These are phyloP conservation scores for Brachyhypopomus occidentalis DNA, from an alignment of 2,113 vertebrate species.

Conservation along the genomic window DNA sequence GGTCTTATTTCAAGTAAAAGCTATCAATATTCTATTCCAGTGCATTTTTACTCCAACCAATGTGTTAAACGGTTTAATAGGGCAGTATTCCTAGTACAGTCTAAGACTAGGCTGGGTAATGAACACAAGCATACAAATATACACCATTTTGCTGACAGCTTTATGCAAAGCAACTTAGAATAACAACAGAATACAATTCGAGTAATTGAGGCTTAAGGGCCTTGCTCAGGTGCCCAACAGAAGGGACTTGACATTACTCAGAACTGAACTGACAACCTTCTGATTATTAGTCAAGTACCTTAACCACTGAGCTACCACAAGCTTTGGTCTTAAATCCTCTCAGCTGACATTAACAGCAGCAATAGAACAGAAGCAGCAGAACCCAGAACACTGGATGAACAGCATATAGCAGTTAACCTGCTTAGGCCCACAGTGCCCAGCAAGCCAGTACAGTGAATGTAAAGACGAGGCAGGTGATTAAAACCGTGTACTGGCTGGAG, in stretches of 20 bases:
- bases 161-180: too few species aligned
- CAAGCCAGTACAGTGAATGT: neutral
- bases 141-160: too few species aligned
- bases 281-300: too few species aligned
- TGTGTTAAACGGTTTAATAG: conserved; percentile 1
- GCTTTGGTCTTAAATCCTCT: neutral
- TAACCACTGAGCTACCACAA: too few species aligned
- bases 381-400: neutral
- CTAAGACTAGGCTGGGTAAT: neutral
- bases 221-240: too few species aligned
- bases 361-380: conserved; percentile 19
- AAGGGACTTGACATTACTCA: too few species aligned
- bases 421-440: too few species aligned
- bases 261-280: too few species aligned
- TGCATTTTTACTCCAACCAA: neutral
- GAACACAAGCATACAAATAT: neutral
- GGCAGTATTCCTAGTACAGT: neutral
- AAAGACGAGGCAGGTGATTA: conserved; percentile 1
- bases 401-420: conserved; percentile 1
- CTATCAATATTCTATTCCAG: conserved; percentile 9
- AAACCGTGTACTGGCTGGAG: neutral
- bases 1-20: conserved; percentile 17
- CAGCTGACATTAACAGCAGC: conserved; percentile 15
- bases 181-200: too few species aligned
- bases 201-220: too few species aligned